Evolutionary conservation across 2,797 vertebrate species (phyloP).

Genomic region (Poecilia gillii): DNA sequence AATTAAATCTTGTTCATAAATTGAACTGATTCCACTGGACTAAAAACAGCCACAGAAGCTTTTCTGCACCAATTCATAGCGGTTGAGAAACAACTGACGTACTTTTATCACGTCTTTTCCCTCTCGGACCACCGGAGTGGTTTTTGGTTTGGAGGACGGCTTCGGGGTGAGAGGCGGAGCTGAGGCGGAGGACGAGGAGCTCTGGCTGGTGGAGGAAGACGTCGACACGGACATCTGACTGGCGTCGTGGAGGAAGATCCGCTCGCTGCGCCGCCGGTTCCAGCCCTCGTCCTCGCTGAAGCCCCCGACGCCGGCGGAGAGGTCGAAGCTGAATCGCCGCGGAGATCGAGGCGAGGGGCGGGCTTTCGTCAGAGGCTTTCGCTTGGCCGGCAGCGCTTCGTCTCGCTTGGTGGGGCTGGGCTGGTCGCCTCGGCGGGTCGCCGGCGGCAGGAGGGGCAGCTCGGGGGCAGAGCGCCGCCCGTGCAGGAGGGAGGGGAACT

Average conservation of each 20-base stretch:
- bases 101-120: slow-evolving; percentile 90
- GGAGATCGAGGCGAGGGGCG: slow-evolving; percentile 72
- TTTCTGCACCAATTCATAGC: not conserved
- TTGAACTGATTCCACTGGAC: too few species aligned
- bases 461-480: slow-evolving; percentile 87
- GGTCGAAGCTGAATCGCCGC: slow-evolving; percentile 87
- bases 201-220: slow-evolving; percentile 54
- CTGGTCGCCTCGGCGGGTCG: slow-evolving; percentile 74
- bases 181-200: slow-evolving; percentile 59
- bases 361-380: slow-evolving; percentile 72
- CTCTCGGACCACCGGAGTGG: slow-evolving; percentile 82
- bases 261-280: slow-evolving; percentile 92
- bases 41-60: not conserved
- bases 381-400: slow-evolving; percentile 78
- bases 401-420: slow-evolving; percentile 84
- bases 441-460: slow-evolving; percentile 79
- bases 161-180: slow-evolving; percentile 79
- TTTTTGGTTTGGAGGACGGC: slow-evolving; percentile 81
- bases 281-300: slow-evolving; percentile 94
- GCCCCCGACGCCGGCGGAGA: slow-evolving; percentile 66
- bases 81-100: slow-evolving; percentile 55
- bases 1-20: too few species aligned
- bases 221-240: slow-evolving; percentile 63
- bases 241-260: slow-evolving; percentile 95
- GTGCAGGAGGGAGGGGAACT: slow-evolving; percentile 86